These are phyloP conservation scores for Ganaspis sp. DNA, from an alignment of 1,140 invertebrate species.

Conservation along the genomic window DNA sequence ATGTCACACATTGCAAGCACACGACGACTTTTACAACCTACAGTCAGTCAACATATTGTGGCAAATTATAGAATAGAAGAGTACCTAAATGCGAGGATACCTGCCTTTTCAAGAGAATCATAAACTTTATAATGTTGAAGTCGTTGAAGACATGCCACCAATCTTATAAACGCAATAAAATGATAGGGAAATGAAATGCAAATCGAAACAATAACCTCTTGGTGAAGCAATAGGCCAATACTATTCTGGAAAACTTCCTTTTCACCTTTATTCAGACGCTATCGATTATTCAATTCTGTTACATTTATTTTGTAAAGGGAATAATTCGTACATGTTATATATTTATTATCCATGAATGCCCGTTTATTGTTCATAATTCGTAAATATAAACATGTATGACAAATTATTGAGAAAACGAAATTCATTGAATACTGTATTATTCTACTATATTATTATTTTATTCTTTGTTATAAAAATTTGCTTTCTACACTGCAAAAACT, in stretches of 20 bases:
- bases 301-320: background rate
- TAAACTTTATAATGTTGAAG: background rate
- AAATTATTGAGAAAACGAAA: too few relatives aligned
- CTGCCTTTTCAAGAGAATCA: background rate
- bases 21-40: slow-evolving; percentile 8
- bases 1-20: background rate
- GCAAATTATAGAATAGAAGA: background rate
- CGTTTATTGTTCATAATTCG: background rate
- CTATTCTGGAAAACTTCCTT: too few relatives aligned
- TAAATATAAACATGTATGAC: too few relatives aligned
- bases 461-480: too few relatives aligned
- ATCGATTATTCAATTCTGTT: too few relatives aligned
- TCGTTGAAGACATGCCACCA: background rate
- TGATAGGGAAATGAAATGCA: background rate
- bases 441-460: too few relatives aligned
- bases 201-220: too few relatives aligned
- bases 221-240: too few relatives aligned
- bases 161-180: background rate
- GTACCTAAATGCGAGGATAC: background rate
- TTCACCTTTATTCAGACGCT: too few relatives aligned
- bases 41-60: background rate
- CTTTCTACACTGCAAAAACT: too few relatives aligned
- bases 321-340: background rate
- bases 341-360: background rate
- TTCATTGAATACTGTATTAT: too few relatives aligned